These are phyloP conservation scores for Gymnocephalus cernua DNA, from an alignment of 2,113 vertebrate genomes.

Conservation along the genomic window DNA sequence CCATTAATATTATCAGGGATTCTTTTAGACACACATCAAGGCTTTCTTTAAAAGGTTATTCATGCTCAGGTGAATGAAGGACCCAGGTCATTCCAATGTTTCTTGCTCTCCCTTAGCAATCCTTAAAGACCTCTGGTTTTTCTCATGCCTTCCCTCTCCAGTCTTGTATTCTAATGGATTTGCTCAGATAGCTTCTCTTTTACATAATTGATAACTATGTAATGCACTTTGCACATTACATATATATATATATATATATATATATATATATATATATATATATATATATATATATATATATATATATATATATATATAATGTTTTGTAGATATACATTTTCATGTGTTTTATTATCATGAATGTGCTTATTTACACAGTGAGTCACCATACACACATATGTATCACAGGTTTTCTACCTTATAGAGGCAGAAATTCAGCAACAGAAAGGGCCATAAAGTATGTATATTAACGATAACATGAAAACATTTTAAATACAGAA, in stretches of 20 bases:
- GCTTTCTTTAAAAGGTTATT: constrained; percentile 2
- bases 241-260: no score
- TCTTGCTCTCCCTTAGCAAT: not conserved
- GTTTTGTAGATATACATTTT: no score
- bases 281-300: no score
- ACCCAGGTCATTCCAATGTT: not conserved
- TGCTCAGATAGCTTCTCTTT: not conserved
- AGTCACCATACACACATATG: not conserved
- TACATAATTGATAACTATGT: constrained; percentile 31
- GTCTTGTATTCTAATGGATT: constrained; percentile 13
- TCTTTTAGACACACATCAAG: not conserved
- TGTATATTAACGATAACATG: not conserved
- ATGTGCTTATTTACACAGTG: constrained; percentile 6
- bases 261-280: no score
- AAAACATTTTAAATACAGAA: not conserved
- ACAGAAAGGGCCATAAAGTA: not conserved
- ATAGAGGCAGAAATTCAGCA: not conserved
- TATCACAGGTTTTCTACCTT: not conserved
- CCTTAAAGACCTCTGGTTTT: not conserved
- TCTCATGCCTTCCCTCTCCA: not conserved
- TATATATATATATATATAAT: no score
- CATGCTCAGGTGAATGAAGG: constrained; percentile 5
- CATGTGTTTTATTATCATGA: constrained; percentile 1
- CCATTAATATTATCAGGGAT: not conserved
- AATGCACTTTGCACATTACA: no score